Conservation (phyloP, 1,140 invertebrate species). For the Holcopasites calliopsidis region DNA sequence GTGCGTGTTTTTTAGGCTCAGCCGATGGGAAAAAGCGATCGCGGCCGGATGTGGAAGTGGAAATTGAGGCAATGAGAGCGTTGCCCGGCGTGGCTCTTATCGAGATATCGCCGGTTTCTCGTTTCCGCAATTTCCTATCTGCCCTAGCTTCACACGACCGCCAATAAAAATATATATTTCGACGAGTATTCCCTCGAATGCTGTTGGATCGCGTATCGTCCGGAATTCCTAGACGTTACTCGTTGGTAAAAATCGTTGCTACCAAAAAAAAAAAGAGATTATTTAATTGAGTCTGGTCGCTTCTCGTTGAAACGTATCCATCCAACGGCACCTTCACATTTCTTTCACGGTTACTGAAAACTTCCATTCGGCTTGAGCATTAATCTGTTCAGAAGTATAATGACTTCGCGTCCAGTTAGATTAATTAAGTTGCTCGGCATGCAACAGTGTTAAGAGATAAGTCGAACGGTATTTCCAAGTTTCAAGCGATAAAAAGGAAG, state of each 20-base stretch:
- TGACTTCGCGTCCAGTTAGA: conserved; percentile 15
- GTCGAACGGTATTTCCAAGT: not conserved
- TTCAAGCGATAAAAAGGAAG: not conserved
- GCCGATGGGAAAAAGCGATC: conserved; percentile 64
- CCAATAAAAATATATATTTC: conserved; percentile 64
- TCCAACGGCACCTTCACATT: too few species aligned
- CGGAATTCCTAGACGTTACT: not conserved
- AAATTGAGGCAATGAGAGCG: conserved; percentile 74
- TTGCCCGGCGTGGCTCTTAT: conserved; percentile 64
- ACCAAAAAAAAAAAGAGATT: not conserved
- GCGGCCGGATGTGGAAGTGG: conserved; percentile 73
- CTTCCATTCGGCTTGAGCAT: not conserved
- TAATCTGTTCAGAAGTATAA: not conserved
- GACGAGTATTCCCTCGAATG: conserved; percentile 24
- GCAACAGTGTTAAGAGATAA: not conserved
- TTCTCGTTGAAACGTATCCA: not conserved
- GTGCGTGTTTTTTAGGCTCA: conserved; percentile 66
- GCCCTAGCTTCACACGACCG: conserved; percentile 34
- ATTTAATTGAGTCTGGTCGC: too few species aligned
- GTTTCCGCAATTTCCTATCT: conserved; percentile 72
- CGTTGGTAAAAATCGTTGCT: not conserved
- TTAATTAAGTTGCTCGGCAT: not conserved
- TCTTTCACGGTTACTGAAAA: conserved; percentile 21
- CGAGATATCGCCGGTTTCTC: conserved; percentile 67
- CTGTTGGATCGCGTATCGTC: not conserved